A percentile compares a stretch with the other conserved stretches of the same genome.
Conservation (phyloP, 2,797 vertebrate genomes). For the Cirrhinus mrigala region DNA sequence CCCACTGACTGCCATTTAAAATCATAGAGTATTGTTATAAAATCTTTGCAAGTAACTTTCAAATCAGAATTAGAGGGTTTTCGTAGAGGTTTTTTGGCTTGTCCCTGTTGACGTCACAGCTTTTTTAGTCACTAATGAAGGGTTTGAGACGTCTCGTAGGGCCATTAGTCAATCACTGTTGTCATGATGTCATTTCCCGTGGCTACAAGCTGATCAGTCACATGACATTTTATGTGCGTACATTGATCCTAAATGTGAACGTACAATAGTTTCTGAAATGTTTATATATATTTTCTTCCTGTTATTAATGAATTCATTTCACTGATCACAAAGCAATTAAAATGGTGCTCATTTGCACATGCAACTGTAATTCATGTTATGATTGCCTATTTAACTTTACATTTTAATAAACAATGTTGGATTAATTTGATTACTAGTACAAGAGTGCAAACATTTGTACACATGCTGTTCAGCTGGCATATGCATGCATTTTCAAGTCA, state of each 20-base stretch:
- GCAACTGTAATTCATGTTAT: background rate
- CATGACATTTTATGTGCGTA: background rate
- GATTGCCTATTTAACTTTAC: background rate
- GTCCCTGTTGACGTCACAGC: background rate
- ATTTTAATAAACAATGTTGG: background rate
- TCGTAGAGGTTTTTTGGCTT: background rate
- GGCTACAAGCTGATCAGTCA: background rate
- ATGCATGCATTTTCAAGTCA: background rate
- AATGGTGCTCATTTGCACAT: background rate
- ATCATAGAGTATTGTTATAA: background rate
- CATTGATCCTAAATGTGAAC: background rate
- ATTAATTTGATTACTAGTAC: background rate
- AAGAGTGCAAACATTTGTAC: background rate
- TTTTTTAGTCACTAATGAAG: background rate
- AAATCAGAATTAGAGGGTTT: background rate
- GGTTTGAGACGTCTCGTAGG: background rate
- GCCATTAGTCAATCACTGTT: background rate
- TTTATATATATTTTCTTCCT: background rate
- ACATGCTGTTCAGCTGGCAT: background rate
- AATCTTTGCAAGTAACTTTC: background rate
- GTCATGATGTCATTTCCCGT: constrained; percentile 24
- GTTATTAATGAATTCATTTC: background rate
- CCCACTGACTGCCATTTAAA: background rate
- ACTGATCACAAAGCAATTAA: background rate
- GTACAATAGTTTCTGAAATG: background rate